phyloP scores from a whole-genome alignment of 2,888 invertebrate species.

The Pachydiplax longipennis region DNA sequence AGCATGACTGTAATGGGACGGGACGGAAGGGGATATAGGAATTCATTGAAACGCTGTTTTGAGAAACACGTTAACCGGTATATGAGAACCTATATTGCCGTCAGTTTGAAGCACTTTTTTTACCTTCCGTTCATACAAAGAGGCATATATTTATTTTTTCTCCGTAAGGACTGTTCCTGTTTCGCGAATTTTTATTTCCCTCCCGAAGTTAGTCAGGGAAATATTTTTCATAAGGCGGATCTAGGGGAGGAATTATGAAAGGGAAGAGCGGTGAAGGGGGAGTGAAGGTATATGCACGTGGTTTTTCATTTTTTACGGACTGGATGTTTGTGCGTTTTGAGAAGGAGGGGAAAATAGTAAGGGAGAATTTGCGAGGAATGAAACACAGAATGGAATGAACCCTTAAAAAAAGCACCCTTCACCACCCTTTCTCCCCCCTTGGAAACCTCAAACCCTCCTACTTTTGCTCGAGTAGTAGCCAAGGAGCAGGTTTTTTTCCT shows the following conservation, averaged over 20 bases:
- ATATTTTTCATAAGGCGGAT: neutral
- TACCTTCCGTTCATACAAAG: neutral
- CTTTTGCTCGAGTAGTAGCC: neutral
- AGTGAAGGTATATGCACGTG: neutral
- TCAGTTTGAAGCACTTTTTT: neutral
- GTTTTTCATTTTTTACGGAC: neutral
- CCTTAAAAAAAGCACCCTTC: neutral
- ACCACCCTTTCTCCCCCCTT: neutral
- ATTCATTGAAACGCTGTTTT: neutral
- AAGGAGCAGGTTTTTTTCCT: slow-evolving; percentile 5
- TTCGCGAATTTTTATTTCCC: neutral
- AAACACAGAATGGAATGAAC: neutral
- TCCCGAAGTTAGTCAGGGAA: neutral
- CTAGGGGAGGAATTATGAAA: neutral
- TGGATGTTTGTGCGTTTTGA: neutral
- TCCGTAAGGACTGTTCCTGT: neutral
- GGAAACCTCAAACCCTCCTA: neutral
- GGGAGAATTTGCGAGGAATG: neutral
- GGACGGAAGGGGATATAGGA: too few relatives aligned
- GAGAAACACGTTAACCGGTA: neutral
- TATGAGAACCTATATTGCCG: neutral
- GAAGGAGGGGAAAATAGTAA: neutral
- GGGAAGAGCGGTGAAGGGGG: neutral
- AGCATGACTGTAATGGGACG: too few relatives aligned
- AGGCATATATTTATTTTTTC: neutral